A percentile compares a stretch with the other conserved stretches of the same genome.
phyloP scores from a whole-genome alignment of 1,140 invertebrate genomes.

The Trachymyrmex septentrionalis region DNA sequence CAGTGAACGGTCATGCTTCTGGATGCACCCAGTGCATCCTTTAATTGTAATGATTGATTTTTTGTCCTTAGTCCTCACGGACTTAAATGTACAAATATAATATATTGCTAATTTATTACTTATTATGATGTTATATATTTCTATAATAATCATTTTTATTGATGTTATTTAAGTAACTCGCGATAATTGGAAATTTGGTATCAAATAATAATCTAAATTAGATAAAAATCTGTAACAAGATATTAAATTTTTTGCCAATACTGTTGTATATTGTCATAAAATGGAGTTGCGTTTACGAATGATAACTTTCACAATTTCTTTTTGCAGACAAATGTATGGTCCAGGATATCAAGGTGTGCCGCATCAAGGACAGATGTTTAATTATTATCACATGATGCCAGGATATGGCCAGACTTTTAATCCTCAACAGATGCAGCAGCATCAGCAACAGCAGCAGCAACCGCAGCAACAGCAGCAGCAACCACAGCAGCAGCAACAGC shows the following conservation, averaged over 20 bases:
- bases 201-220: too few species aligned
- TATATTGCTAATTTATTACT: not conserved
- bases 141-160: not conserved
- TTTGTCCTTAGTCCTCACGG: too few species aligned
- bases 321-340: conserved; percentile 83
- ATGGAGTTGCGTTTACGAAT: not conserved
- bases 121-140: too few species aligned
- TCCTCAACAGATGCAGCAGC: conserved; percentile 81
- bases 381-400: conserved; percentile 84
- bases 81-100: too few species aligned
- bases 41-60: too few species aligned
- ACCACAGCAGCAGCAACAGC: conserved; percentile 72
- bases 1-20: too few species aligned
- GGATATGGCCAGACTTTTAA: conserved; percentile 81
- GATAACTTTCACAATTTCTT: not conserved
- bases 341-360: conserved; percentile 80
- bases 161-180: not conserved
- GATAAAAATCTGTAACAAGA: too few species aligned
- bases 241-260: not conserved
- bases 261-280: not conserved
- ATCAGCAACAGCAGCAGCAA: conserved; percentile 71
- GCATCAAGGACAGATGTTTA: conserved; percentile 83
- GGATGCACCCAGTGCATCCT: too few species aligned
- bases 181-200: not conserved
- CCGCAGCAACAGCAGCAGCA: conserved; percentile 77